Conservation (phyloP, 1,140 invertebrate species). For the Macrosteles quadrilineatus region DNA sequence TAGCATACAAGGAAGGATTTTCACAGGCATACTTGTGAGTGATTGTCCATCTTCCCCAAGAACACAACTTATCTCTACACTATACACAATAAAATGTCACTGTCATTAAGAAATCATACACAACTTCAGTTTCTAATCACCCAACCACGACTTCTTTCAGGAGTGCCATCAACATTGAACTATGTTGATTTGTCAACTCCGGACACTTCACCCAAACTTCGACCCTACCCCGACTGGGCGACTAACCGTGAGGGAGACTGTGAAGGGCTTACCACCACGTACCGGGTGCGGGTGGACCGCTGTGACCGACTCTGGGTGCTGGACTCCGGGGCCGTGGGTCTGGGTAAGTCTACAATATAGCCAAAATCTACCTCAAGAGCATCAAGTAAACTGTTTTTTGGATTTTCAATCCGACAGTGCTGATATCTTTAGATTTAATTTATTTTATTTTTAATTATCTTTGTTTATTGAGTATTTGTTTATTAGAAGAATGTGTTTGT, state of each 20-base stretch:
- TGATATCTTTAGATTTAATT: no score
- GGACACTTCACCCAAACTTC: conserved; percentile 60
- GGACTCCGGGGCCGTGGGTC: conserved; percentile 78
- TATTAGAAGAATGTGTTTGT: no score
- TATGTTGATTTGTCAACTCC: conserved; percentile 55
- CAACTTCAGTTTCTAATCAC: background rate
- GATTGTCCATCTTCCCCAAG: no score
- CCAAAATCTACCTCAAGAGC: background rate
- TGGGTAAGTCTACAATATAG: conserved; percentile 56
- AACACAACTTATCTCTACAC: no score
- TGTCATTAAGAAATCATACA: no score
- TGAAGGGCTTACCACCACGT: conserved; percentile 72
- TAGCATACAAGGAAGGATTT: no score
- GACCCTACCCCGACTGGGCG: conserved; percentile 73
- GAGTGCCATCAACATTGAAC: conserved; percentile 4
- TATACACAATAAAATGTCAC: no score
- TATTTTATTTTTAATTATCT: no score
- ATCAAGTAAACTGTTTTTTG: no score
- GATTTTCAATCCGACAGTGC: no score
- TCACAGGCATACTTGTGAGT: no score
- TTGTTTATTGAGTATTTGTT: no score
- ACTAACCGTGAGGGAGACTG: conserved; percentile 74
- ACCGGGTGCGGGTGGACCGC: conserved; percentile 69
- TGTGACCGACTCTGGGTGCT: conserved; percentile 79
- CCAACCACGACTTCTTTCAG: background rate